Evolutionary conservation across 1,140 invertebrate species (phyloP).

Genomic region (Pteromalus puparum): DNA sequence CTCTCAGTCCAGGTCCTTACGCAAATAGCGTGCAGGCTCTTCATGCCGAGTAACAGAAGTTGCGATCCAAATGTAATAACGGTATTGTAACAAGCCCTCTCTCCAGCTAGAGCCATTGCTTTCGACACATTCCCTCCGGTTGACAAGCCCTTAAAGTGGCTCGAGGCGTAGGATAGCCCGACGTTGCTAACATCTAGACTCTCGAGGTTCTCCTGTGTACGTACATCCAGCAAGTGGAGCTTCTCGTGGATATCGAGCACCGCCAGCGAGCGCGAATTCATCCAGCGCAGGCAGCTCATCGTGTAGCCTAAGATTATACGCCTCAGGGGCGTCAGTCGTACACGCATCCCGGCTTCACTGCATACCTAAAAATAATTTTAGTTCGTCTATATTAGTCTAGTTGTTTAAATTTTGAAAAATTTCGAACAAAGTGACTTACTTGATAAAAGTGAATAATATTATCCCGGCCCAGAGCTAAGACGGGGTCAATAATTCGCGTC

Average conservation of each 20-base stretch:
- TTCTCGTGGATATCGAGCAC: conserved; percentile 91
- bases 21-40: conserved; percentile 86
- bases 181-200: conserved; percentile 88
- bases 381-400: background rate
- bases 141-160: conserved; percentile 91
- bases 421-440: conserved; percentile 69
- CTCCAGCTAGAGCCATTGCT: conserved; percentile 88
- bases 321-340: conserved; percentile 81
- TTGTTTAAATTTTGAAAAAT: background rate
- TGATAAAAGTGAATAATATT: conserved; percentile 89
- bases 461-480: conserved; percentile 91
- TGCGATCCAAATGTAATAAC: conserved; percentile 88
- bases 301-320: conserved; percentile 82
- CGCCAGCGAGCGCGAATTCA: conserved; percentile 90
- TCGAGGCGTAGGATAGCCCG: conserved; percentile 92
- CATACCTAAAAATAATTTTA: conserved; percentile 61
- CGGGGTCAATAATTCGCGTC: conserved; percentile 86
- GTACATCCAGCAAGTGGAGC: conserved; percentile 91
- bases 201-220: conserved; percentile 90
- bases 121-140: conserved; percentile 86
- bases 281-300: conserved; percentile 88
- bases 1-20: conserved; percentile 90
- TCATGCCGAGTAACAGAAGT: conserved; percentile 89
- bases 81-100: conserved; percentile 93
- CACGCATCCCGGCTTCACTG: conserved; percentile 72